phyloP scores from a whole-genome alignment of 2,888 invertebrate species.

The Sialis lutaria region DNA sequence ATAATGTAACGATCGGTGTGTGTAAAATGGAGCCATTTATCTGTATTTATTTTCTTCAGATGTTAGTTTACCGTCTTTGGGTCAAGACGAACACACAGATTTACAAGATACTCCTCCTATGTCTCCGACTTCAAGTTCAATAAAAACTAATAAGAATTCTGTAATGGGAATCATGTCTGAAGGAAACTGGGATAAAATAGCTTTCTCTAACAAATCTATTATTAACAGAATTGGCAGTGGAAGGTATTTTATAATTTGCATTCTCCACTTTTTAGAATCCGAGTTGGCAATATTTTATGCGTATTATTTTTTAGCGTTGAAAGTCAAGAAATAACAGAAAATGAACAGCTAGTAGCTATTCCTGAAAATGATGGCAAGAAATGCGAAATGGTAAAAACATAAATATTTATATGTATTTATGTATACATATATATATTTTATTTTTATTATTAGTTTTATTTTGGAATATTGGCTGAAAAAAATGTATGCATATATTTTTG shows the following conservation, averaged over 20 bases:
- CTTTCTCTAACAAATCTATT: neutral
- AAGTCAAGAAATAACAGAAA: slow-evolving; percentile 71
- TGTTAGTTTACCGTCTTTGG: slow-evolving; percentile 58
- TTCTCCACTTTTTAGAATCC: too few relatives aligned
- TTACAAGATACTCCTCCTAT: slow-evolving; percentile 35
- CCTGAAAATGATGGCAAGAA: slow-evolving; percentile 60
- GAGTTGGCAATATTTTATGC: neutral
- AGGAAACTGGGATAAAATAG: neutral
- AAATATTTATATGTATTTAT: neutral
- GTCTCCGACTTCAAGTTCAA: slow-evolving; percentile 30
- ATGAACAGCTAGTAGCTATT: slow-evolving; percentile 49
- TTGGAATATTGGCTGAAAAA: neutral
- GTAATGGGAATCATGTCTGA: slow-evolving; percentile 1
- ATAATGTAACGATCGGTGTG: neutral
- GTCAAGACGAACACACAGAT: slow-evolving; percentile 41
- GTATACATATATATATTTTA: too few relatives aligned
- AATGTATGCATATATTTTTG: neutral
- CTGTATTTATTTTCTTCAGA: slow-evolving; percentile 26
- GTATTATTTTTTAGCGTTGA: slow-evolving; percentile 35
- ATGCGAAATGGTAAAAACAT: neutral
- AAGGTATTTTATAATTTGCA: neutral
- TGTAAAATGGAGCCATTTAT: neutral
- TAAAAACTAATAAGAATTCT: slow-evolving; percentile 3
- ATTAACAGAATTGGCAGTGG: neutral
- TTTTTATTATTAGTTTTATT: neutral